Percentiles rank a stretch among this genome's conserved stretches.
These are phyloP conservation scores for Psittacula echo DNA, from an alignment of 2,797 vertebrate genomes.

Conservation along the genomic window DNA sequence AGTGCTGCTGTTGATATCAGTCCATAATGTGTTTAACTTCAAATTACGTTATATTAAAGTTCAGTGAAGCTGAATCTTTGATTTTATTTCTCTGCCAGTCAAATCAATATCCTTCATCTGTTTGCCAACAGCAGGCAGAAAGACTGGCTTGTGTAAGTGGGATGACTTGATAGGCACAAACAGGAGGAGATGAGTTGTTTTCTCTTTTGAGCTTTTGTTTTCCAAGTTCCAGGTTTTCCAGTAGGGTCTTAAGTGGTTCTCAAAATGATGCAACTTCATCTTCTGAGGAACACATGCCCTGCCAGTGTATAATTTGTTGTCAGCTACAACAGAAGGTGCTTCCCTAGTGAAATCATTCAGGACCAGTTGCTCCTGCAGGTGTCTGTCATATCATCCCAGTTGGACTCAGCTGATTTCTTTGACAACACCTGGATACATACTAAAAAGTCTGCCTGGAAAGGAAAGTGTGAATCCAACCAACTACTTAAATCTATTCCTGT, in stretches of 20 bases:
- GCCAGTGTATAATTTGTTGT: background rate
- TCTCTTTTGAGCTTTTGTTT: background rate
- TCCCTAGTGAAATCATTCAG: background rate
- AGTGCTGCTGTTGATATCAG: background rate
- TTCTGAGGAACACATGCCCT: background rate
- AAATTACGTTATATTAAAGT: constrained; percentile 54
- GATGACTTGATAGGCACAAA: constrained; percentile 52
- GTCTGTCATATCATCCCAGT: too few relatives aligned
- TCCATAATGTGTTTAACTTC: constrained; percentile 7
- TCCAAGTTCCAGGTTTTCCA: background rate
- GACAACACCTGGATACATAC: background rate
- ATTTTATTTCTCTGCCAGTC: constrained; percentile 52
- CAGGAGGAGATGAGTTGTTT: background rate
- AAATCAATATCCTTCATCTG: constrained; percentile 39
- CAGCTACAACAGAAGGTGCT: background rate
- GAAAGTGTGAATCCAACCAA: background rate
- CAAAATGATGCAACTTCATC: background rate
- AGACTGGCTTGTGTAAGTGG: constrained; percentile 6
- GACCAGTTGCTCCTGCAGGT: background rate
- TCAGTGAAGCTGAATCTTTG: constrained; percentile 37
- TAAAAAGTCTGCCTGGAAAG: background rate
- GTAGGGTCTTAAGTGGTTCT: background rate
- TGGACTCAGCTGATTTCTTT: background rate
- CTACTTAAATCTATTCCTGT: background rate
- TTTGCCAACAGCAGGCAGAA: constrained; percentile 10